Conservation (phyloP, 2,888 invertebrate species). For the Listrodromus nycthemerus region DNA sequence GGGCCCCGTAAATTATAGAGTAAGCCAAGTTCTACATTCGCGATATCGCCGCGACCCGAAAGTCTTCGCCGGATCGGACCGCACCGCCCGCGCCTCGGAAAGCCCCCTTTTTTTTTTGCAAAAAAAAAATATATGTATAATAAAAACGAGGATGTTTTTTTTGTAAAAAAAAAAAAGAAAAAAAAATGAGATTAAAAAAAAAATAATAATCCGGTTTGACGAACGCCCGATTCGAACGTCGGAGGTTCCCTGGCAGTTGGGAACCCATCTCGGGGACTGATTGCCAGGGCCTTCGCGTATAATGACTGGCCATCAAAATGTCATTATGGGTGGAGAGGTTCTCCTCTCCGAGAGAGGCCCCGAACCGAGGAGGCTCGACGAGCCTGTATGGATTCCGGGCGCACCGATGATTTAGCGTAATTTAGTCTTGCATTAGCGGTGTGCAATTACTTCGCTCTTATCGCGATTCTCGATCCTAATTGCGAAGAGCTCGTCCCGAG, state of each 20-base stretch:
- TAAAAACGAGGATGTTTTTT: no score
- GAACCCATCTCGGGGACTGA: conserved; percentile 66
- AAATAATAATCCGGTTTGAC: conserved; percentile 53
- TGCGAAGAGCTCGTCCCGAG: conserved; percentile 39
- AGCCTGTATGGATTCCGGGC: conserved; percentile 53
- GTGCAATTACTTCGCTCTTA: conserved; percentile 69
- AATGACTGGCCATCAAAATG: conserved; percentile 73
- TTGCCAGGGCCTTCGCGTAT: conserved; percentile 67
- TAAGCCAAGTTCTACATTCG: conserved; percentile 57
- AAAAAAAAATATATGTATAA: no score
- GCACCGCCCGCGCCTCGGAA: conserved; percentile 54
- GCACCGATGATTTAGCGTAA: conserved; percentile 67
- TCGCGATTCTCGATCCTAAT: conserved; percentile 67
- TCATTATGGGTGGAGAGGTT: conserved; percentile 68
- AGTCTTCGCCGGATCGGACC: conserved; percentile 43
- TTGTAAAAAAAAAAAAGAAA: no score
- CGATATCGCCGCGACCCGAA: conserved; percentile 52
- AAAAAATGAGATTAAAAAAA: background rate
- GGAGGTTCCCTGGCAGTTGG: conserved; percentile 46
- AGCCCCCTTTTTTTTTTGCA: background rate
- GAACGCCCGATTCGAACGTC: conserved; percentile 53
- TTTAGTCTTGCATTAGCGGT: conserved; percentile 69
- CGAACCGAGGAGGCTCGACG: conserved; percentile 54
- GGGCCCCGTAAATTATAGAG: conserved; percentile 59
- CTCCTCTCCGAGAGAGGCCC: conserved; percentile 36